Base-by-base conservation (phyloP, 2,888 invertebrate genomes). In the Nemapogon koenigi region DNA sequence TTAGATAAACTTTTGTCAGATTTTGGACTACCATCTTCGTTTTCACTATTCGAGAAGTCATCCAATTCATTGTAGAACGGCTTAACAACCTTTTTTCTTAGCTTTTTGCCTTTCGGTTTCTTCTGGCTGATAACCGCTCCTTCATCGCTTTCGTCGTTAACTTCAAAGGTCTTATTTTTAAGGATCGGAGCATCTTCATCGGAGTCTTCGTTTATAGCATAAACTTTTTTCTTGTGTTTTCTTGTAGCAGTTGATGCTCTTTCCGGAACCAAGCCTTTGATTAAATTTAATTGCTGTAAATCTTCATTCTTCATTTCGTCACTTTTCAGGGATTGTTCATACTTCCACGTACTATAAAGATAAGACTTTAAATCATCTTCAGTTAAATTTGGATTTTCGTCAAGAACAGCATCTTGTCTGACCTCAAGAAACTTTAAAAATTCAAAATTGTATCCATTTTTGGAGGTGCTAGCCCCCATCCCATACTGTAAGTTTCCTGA, bases 381-480 rank as follows among this genome's bases (percentile, higher is more conserved):
- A 1, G 63, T 59, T 6, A 81, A 55, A 29, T 81, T 63, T 1
- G 83, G 81, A 51, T 81, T 66, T 44, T 81, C 68, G 32, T 80
- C 76, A 35, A 73, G 63, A 8, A 81, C 49, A 15, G 58, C 51
- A 46, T 82, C 79, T 48, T 70, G 72, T 46, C 65, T 69, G 16
- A 73, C 45, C 44, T 80, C 72, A 17, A 75, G 52, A 52, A 79
- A 82, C 46, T 78, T 62, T 10, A 78, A 52, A 42, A 82, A 83
- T 33, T 78, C 71, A 8, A n/a, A n/a, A n/a, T n/a, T n/a, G n/a
- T n/a, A n/a, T n/a, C n/a, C n/a, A n/a, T n/a, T n/a, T n/a, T n/a
- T n/a, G n/a, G n/a, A n/a, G n/a, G n/a, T n/a, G n/a, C n/a, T n/a
- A n/a, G n/a, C n/a, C n/a, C n/a, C n/a, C n/a, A n/a, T n/a, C n/a